phyloP scores from a whole-genome alignment of 2,888 invertebrate genomes.

The Helicoverpa assulta region DNA sequence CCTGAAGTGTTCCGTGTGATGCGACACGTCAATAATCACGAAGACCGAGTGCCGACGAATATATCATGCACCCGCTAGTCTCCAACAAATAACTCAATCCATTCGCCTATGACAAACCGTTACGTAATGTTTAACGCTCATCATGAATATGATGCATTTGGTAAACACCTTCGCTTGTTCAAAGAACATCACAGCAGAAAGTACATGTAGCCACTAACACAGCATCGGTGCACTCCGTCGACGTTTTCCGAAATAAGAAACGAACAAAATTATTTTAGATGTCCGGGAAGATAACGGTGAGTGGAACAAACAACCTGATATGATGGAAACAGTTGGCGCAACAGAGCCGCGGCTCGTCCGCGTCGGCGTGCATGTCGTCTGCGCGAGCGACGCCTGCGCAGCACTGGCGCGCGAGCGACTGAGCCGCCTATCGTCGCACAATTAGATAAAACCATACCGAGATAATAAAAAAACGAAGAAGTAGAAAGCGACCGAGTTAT shows the following conservation, averaged over 20 bases:
- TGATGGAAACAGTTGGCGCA: constrained; percentile 67
- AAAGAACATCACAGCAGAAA: constrained; percentile 38
- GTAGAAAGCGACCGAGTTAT: constrained; percentile 68
- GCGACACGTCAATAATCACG: neutral
- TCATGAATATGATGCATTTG: constrained; percentile 29
- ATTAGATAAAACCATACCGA: constrained; percentile 74
- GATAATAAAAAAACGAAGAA: constrained; percentile 81
- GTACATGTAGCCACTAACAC: constrained; percentile 36
- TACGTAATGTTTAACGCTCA: constrained; percentile 37
- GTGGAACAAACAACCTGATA: constrained; percentile 67
- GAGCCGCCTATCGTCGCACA: constrained; percentile 68
- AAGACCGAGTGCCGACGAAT: constrained; percentile 11
- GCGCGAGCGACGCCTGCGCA: constrained; percentile 58
- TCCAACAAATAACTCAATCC: constrained; percentile 9
- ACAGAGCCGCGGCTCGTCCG: constrained; percentile 60
- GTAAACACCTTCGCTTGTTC: constrained; percentile 20
- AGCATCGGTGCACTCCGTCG: constrained; percentile 19
- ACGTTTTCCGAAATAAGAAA: constrained; percentile 24
- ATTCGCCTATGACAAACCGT: constrained; percentile 37
- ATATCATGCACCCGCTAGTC: constrained; percentile 9
- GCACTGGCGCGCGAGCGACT: constrained; percentile 64
- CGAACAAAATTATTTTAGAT: constrained; percentile 27
- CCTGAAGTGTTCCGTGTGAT: neutral
- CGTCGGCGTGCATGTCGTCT: constrained; percentile 64
- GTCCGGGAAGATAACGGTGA: constrained; percentile 28